Evolutionary conservation across 2,888 invertebrate species (phyloP), one percentile per base, ranked within the genome.

Genomic region (Eristalinus aeneus): DNA sequence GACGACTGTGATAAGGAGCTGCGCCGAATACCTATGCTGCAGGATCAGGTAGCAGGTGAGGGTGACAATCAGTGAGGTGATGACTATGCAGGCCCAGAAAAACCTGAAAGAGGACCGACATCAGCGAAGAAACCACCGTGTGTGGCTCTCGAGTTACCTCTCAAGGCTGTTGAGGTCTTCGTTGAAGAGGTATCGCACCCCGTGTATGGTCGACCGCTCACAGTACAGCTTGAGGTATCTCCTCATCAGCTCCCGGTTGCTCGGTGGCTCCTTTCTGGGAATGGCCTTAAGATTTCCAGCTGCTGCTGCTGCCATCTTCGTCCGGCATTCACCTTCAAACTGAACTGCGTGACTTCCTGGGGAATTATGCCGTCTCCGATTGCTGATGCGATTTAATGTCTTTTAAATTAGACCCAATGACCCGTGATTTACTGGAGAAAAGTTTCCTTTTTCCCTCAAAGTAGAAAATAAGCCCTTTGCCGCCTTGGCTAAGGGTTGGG

Each of bases 1-100:
- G 32, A 92, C 91, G 1, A 92, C 91, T 0, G 92, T 92, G 46
- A 91, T 89, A 11, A 92, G 71, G n/a, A 90, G 89, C 69, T 90
- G 89, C 0, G 89, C 87, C 6, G 88, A 89, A 69, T 89, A 92
- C 8, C 90, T 89, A 12, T 90, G 88, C 2, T 91, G 89, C 1
- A 92, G 88, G 2, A 90, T 56, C 8, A 90, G 22, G 27, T 90
- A 91, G 0, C 90, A 89, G 8, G 87, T 84, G 9, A 89, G 85
- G 10, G 91, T 91, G 0, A 90, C 68, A 2, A 84, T 85, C 2
- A 91, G 69, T 56, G 91, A 90, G 2, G 88, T 63, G 9, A 90
- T 69, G 1, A 92, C 89, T 60, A 92, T 84, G 8, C 89, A 63
- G 1, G 88, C 84, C 92, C 92, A 92, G 71, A 90, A 90, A 3